Evolutionary conservation across 1,140 invertebrate species (phyloP), one percentile per base, ranked within the genome.

Genomic region (Mercenaria mercenaria): DNA sequence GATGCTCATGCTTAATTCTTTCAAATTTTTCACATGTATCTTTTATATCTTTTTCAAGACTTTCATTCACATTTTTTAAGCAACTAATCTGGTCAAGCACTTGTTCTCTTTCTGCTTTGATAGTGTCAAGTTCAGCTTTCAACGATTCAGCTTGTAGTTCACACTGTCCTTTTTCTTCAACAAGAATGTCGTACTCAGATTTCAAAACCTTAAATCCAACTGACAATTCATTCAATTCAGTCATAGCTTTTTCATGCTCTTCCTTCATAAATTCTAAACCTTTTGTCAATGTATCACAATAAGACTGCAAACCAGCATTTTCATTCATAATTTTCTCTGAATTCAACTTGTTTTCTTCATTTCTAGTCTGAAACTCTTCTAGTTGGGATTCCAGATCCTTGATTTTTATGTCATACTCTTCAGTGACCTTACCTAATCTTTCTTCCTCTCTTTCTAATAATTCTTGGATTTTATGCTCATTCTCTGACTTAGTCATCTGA

Each of bases 221-320:
- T 18, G 41, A 69, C 26, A 83, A 29, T 41, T 69, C 81, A 47
- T 50, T 69, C 10, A 74, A 20, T 20, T 79, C 76, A 64, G 15
- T 37, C 15, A 79, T 47, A 23, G 74, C 50, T 43, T 76, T 79
- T 50, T 87, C 85, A 87, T 87, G 74, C 41, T 79, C 74, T 41
- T 18, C 59, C 79, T 79, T 87, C 18, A 79, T 20, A 26, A 61
- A 77, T 77, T 64, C 72, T 79, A 79, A 41, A 20, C 43, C 74
- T 67, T 79, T 79, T 87, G 64, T 87, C 37, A 87, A 50, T 32
- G 85, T 87, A 50, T 77, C 85, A 87, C 59, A 61, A 15, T 79
- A 56, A 18, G 29, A 39, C 64, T 56, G 32, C 52, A 87, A 67
- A 47, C 50, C 52, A 50, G 29, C 74, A 61, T 61, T 64, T 29